Evolutionary conservation across 2,797 vertebrate species (phyloP).

Genomic region (Enteromius treurensis): DNA sequence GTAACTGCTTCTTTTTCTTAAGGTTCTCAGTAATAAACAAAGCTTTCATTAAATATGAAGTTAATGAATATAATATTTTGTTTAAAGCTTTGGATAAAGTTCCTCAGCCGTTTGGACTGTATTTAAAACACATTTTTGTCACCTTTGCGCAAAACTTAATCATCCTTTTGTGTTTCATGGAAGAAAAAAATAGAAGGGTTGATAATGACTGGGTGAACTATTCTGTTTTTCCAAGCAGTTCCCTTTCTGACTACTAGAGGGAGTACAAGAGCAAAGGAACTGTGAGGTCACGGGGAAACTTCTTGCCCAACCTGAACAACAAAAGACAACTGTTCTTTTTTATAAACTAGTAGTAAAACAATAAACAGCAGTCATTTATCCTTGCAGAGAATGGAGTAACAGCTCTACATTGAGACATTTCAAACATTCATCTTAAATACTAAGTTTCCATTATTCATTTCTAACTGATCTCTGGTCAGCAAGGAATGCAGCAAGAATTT

Average conservation of each 20-base stretch:
- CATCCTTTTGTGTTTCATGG: not conserved
- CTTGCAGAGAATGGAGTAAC: not conserved
- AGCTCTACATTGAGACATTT: not conserved
- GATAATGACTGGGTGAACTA: not conserved
- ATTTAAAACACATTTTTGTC: not conserved
- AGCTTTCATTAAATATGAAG: not conserved
- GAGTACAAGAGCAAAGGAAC: not conserved
- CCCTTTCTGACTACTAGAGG: conserved; percentile 23
- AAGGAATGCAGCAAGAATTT: not conserved
- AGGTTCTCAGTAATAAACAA: not conserved
- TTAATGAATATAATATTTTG: not conserved
- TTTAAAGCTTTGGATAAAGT: not conserved
- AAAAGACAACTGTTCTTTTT: conserved; percentile 2
- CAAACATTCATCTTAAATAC: not conserved
- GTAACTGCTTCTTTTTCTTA: not conserved
- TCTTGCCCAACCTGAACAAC: conserved; percentile 41
- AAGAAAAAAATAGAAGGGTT: not conserved
- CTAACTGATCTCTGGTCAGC: not conserved
- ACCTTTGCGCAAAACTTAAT: too few species aligned
- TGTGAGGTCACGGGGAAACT: conserved; percentile 10
- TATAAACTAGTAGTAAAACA: not conserved
- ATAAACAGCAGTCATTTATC: not conserved
- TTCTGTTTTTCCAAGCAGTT: not conserved
- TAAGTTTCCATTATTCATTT: not conserved
- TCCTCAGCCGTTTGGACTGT: not conserved